These are phyloP conservation scores for Lagocephalus sceleratus DNA, from an alignment of 2,797 vertebrate species.

Conservation along the genomic window DNA sequence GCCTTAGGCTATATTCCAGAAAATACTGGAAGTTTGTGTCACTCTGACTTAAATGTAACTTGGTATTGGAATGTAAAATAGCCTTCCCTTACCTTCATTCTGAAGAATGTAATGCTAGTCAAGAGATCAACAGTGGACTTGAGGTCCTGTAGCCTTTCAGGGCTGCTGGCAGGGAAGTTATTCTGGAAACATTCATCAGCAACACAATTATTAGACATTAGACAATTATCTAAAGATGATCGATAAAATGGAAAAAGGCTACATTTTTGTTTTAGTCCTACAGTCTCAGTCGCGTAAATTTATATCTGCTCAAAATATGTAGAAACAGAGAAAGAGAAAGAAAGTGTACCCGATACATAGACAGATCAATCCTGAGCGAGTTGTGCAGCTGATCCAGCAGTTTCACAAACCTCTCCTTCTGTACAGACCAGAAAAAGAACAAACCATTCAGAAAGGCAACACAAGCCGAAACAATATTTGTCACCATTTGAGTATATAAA, in stretches of 20 bases:
- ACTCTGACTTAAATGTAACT: background rate
- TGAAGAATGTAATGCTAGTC: constrained; percentile 98
- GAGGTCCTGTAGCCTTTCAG: constrained; percentile 93
- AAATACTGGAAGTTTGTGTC: constrained; percentile 14
- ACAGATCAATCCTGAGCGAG: constrained; percentile 93
- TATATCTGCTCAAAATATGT: background rate
- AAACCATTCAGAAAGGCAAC: constrained; percentile 24
- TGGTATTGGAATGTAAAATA: background rate
- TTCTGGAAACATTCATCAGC: constrained; percentile 75
- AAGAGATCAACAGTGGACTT: constrained; percentile 97
- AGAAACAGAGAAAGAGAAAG: constrained; percentile 5
- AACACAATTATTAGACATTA: constrained; percentile 2
- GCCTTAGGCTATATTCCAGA: constrained; percentile 29
- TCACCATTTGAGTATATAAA: constrained; percentile 34
- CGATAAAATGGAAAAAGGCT: too few species aligned
- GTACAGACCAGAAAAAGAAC: constrained; percentile 74
- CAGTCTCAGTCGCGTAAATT: too few species aligned
- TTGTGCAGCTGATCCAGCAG: constrained; percentile 97
- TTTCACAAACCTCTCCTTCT: constrained; percentile 98
- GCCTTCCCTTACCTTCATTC: constrained; percentile 86
- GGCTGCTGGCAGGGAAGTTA: constrained; percentile 98
- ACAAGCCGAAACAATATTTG: constrained; percentile 10
- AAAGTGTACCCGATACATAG: constrained; percentile 91
- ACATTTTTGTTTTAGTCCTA: too few species aligned
- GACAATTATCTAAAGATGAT: too few species aligned